These are phyloP conservation scores for Brachionichthys hirsutus DNA, from an alignment of 2,113 vertebrate genomes.

Conservation along the genomic window DNA sequence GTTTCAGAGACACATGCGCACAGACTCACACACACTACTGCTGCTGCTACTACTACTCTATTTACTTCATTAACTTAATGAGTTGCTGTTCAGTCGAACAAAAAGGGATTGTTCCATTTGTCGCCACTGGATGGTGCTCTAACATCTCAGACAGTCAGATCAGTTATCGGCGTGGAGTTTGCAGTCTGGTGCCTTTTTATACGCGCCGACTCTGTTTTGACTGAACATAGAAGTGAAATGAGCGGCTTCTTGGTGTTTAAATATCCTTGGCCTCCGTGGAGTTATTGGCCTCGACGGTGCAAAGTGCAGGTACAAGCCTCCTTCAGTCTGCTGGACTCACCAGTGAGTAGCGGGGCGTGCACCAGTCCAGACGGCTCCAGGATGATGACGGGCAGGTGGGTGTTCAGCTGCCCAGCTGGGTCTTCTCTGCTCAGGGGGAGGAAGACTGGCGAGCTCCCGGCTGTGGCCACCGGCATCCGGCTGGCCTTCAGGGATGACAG, in stretches of 20 bases:
- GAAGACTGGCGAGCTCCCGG: constrained; percentile 77
- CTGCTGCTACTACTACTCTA: no score
- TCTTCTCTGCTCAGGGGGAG: constrained; percentile 86
- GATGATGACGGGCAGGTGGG: constrained; percentile 88
- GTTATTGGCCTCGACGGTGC: neutral
- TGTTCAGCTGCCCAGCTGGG: constrained; percentile 75
- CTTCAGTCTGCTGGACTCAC: constrained; percentile 69
- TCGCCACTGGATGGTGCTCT: constrained; percentile 56
- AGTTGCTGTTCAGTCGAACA: neutral
- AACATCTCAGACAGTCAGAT: constrained; percentile 2
- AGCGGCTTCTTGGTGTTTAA: neutral
- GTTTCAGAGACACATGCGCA: neutral
- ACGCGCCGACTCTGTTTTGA: neutral
- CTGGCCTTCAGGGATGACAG: constrained; percentile 78
- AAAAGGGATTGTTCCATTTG: neutral
- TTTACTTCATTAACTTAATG: no score
- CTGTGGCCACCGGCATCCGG: constrained; percentile 74
- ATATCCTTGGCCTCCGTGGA: neutral
- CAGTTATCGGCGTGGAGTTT: neutral
- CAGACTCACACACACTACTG: neutral
- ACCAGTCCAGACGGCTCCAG: constrained; percentile 85
- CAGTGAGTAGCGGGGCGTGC: constrained; percentile 81
- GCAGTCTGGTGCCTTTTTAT: neutral
- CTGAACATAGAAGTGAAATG: neutral
- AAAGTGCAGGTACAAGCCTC: neutral